Evolutionary conservation across 2,888 invertebrate genomes (phyloP).

Genomic region (Netelia fuscicornis): DNA sequence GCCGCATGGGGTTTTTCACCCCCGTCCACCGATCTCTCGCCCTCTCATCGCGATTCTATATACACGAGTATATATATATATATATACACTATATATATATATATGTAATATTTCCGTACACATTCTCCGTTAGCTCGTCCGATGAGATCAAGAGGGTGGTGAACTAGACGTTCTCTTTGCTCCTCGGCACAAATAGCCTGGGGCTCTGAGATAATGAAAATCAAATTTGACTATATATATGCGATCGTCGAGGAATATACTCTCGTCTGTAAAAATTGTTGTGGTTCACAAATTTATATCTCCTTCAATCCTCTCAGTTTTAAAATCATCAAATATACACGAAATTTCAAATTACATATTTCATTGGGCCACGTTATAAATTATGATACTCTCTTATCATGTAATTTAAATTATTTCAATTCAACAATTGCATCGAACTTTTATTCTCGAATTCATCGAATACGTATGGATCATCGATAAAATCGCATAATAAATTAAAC

Average conservation of each 20-base stretch:
- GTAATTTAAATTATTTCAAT: too few species aligned
- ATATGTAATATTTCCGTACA: conserved; percentile 17
- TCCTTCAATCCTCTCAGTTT: too few species aligned
- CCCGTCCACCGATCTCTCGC: conserved; percentile 17
- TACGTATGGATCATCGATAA: too few species aligned
- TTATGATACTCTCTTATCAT: too few species aligned
- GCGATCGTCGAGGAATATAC: not conserved
- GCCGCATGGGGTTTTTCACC: conserved; percentile 76
- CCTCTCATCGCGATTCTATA: conserved; percentile 50
- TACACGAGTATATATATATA: conserved; percentile 4
- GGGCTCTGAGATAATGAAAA: conserved; percentile 77
- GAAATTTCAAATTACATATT: too few species aligned
- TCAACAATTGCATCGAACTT: too few species aligned
- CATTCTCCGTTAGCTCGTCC: conserved; percentile 61
- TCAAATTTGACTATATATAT: conserved; percentile 77
- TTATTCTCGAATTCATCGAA: too few species aligned
- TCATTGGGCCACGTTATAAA: too few species aligned
- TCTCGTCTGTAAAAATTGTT: not conserved
- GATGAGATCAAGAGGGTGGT: conserved; percentile 72
- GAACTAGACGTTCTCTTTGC: conserved; percentile 74
- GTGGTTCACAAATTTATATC: not conserved
- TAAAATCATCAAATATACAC: too few species aligned
- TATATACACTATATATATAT: conserved; percentile 2
- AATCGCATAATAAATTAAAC: too few species aligned
- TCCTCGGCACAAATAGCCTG: conserved; percentile 78